These are phyloP conservation scores for Artemia franciscana DNA, from an alignment of 1,140 invertebrate genomes.

Conservation along the genomic window DNA sequence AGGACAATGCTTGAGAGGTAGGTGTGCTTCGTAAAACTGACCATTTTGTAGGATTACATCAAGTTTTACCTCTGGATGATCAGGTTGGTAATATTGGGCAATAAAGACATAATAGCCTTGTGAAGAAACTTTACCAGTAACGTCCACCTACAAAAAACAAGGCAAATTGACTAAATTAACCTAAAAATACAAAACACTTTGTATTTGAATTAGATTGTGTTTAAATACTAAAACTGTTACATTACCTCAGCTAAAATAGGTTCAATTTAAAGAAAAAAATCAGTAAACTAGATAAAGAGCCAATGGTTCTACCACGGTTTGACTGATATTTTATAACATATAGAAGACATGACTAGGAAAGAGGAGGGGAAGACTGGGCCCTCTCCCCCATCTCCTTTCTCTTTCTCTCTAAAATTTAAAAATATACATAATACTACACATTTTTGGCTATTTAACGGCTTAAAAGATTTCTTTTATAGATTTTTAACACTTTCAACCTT, in stretches of 20 bases:
- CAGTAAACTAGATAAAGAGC: neutral
- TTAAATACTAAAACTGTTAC: neutral
- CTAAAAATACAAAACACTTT: neutral
- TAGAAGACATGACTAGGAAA: too few relatives aligned
- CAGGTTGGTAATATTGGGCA: conserved; percentile 86
- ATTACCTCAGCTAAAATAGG: neutral
- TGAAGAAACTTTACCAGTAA: conserved; percentile 46
- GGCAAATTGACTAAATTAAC: neutral
- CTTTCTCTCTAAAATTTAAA: too few relatives aligned
- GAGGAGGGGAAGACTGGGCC: too few relatives aligned
- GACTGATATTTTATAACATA: too few relatives aligned
- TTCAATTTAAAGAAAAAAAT: neutral
- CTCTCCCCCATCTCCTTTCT: too few relatives aligned
- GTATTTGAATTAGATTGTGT: neutral
- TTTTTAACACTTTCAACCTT: too few relatives aligned
- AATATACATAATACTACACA: too few relatives aligned
- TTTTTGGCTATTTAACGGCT: too few relatives aligned
- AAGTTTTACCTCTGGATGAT: conserved; percentile 44
- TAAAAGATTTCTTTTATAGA: too few relatives aligned
- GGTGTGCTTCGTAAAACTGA: conserved; percentile 51
- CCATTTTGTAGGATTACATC: conserved; percentile 53
- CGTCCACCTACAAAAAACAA: conserved; percentile 23
- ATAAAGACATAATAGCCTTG: conserved; percentile 67
- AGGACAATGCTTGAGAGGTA: conserved; percentile 56
- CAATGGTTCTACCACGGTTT: too few relatives aligned